Evolutionary conservation across 2,113 vertebrate species (phyloP).

Genomic region (Garra rufa): DNA sequence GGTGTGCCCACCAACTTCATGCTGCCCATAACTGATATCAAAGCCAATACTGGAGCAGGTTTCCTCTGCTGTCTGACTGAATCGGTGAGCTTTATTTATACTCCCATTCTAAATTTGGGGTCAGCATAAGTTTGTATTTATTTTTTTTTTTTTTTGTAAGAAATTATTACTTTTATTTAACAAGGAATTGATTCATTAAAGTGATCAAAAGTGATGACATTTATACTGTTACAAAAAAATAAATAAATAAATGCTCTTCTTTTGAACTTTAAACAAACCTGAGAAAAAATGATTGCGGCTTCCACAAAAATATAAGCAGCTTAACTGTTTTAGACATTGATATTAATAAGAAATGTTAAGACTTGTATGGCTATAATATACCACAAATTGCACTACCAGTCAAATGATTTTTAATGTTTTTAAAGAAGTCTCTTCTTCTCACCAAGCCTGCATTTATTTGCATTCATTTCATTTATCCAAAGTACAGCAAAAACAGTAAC

Average conservation of each 20-base stretch:
- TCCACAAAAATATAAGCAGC: not conserved
- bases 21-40: conserved; percentile 82
- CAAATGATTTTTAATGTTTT: no score
- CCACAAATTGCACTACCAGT: no score
- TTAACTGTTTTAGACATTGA: not conserved
- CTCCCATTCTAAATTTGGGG: not conserved
- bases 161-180: not conserved
- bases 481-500: no score
- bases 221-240: not conserved
- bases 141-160: not conserved
- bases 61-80: conserved; percentile 82
- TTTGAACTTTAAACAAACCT: not conserved
- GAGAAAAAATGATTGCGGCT: no score
- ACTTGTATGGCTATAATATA: no score
- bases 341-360: not conserved
- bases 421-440: no score
- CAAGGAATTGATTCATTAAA: not conserved
- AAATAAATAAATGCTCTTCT: not conserved
- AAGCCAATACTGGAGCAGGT: conserved; percentile 83
- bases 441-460: no score
- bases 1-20: conserved; percentile 80
- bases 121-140: no score
- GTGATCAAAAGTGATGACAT: not conserved
- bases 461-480: no score
- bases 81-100: conserved; percentile 72